Conservation (phyloP, 2,797 vertebrate species). For the Poeciliopsis paucimaculata region DNA sequence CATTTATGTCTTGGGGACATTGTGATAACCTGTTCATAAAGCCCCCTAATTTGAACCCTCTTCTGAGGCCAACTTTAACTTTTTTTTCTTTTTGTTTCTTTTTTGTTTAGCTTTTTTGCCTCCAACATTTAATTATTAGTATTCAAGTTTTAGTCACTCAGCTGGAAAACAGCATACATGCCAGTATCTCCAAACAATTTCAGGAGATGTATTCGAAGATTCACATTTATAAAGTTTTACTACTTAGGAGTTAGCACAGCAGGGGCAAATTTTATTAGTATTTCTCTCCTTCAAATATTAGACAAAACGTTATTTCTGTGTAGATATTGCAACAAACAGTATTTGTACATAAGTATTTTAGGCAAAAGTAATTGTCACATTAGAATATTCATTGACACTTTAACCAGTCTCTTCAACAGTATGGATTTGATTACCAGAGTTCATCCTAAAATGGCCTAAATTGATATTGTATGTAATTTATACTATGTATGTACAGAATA, state of each 20-base stretch:
- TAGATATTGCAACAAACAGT: constrained; percentile 69
- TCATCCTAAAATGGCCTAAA: constrained; percentile 41
- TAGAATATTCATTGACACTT: constrained; percentile 30
- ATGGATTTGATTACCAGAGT: constrained; percentile 43
- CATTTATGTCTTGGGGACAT: constrained; percentile 80
- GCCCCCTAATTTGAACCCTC: constrained; percentile 31
- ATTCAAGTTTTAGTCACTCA: constrained; percentile 19
- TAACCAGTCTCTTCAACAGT: constrained; percentile 34
- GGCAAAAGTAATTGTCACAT: constrained; percentile 32
- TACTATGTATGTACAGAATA: constrained; percentile 47
- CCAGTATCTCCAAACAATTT: constrained; percentile 37
- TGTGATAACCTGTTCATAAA: constrained; percentile 64
- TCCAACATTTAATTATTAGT: constrained; percentile 34
- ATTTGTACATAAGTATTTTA: constrained; percentile 66
- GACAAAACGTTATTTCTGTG: constrained; percentile 44
- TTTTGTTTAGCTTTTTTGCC: constrained; percentile 30
- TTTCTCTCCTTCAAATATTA: constrained; percentile 27
- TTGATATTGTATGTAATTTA: constrained; percentile 51
- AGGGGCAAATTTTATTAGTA: constrained; percentile 14
- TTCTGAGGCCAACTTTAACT: constrained; percentile 32
- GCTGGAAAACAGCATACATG: constrained; percentile 9
- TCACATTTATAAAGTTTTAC: constrained; percentile 31
- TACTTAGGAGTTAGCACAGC: constrained; percentile 22
- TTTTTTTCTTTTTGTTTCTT: not conserved
- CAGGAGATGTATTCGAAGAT: constrained; percentile 19